Percentiles rank a stretch among this genome's conserved stretches.
These are phyloP conservation scores for Elachura formosa DNA, from an alignment of 2,113 vertebrate species.

Conservation along the genomic window DNA sequence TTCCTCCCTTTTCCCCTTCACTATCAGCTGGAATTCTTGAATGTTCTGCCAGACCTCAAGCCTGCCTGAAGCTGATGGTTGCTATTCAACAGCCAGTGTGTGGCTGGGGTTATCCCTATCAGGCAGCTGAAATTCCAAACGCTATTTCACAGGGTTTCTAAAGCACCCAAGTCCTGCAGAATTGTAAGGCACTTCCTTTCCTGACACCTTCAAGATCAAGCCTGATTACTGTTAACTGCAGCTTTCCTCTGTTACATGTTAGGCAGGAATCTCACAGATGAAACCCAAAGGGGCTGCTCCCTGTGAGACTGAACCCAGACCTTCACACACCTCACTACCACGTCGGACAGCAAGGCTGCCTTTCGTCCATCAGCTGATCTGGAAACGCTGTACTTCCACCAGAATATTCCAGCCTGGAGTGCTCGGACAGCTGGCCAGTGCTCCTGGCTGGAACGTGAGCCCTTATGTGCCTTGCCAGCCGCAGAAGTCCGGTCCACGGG, in stretches of 20 bases:
- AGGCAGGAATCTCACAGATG: background rate
- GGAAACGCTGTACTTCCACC: background rate
- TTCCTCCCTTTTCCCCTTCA: background rate
- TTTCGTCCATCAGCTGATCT: fast-evolving
- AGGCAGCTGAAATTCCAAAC: background rate
- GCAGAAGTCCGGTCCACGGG: no score
- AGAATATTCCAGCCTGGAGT: background rate
- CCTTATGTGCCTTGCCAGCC: fast-evolving
- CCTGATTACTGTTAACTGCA: background rate
- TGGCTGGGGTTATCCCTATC: background rate
- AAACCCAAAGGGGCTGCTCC: background rate
- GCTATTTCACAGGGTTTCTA: background rate
- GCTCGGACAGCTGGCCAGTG: background rate
- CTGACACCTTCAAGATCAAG: background rate
- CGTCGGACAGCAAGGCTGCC: background rate
- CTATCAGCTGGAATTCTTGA: background rate
- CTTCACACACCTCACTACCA: background rate
- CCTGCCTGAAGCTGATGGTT: background rate
- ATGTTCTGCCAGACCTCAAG: background rate
- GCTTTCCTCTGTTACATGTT: background rate
- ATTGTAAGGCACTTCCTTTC: background rate
- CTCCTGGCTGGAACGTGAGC: fast-evolving
- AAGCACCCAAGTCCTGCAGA: background rate
- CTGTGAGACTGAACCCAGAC: background rate
- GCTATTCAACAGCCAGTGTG: background rate